These are phyloP conservation scores for Onychomys torridus DNA, from an alignment of 2,797 vertebrate genomes.

Conservation along the genomic window DNA sequence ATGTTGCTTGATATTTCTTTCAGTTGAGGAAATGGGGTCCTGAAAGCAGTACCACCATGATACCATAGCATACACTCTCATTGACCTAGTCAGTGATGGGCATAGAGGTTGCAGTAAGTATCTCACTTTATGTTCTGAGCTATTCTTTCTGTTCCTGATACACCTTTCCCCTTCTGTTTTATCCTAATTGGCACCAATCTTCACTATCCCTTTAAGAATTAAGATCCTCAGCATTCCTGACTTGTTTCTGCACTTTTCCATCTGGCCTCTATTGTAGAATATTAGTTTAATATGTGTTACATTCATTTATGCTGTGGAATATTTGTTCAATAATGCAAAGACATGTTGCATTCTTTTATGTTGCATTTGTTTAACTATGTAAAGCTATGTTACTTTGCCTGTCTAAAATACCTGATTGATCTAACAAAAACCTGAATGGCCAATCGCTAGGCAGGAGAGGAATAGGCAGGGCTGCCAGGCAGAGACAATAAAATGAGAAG, in stretches of 20 bases:
- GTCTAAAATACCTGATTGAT: background rate
- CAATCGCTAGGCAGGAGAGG: background rate
- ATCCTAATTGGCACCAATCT: background rate
- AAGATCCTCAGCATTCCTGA: background rate
- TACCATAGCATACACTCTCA: background rate
- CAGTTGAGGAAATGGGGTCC: background rate
- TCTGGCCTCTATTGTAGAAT: background rate
- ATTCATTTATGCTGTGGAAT: background rate
- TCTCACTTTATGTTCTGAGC: slow-evolving; percentile 2
- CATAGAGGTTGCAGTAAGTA: background rate
- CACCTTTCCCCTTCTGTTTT: background rate
- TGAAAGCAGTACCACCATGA: background rate
- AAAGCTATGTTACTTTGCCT: background rate
- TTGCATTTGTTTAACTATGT: background rate
- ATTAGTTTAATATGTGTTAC: background rate
- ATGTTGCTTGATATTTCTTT: background rate
- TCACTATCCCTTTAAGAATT: background rate
- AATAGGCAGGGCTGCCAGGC: background rate
- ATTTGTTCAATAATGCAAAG: background rate
- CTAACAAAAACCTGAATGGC: background rate
- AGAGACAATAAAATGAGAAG: background rate
- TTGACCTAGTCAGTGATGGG: background rate
- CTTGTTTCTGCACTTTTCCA: background rate
- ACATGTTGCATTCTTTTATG: background rate
- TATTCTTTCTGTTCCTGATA: background rate